phyloP scores from a whole-genome alignment of 2,888 invertebrate species.

The Thymelicus lineola region DNA sequence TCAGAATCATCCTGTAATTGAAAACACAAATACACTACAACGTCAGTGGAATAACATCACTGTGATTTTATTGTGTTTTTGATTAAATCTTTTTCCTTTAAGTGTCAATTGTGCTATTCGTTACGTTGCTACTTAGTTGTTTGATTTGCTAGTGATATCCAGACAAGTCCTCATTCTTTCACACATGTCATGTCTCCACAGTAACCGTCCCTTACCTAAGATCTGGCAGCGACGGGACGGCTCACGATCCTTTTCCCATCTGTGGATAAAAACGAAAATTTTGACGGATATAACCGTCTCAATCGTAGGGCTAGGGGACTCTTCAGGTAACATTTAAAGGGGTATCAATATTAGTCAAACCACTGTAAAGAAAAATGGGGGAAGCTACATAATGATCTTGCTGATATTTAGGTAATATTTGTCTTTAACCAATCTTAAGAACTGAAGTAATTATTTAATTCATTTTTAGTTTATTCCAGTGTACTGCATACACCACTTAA shows the following conservation, averaged over 20 bases:
- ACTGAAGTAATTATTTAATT: no score
- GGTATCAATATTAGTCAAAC: constrained; percentile 6
- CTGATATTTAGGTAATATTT: not conserved
- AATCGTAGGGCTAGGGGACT: constrained; percentile 46
- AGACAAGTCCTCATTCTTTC: constrained; percentile 42
- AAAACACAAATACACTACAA: constrained; percentile 43
- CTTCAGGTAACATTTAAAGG: constrained; percentile 15
- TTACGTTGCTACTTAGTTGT: constrained; percentile 8
- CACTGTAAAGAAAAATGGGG: constrained; percentile 1
- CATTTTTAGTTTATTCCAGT: no score
- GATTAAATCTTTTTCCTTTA: constrained; percentile 14
- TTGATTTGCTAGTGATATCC: constrained; percentile 15
- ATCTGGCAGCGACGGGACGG: constrained; percentile 56
- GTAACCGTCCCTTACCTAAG: constrained; percentile 70
- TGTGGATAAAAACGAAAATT: constrained; percentile 82
- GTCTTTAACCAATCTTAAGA: not conserved
- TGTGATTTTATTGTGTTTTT: constrained; percentile 19
- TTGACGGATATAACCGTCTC: constrained; percentile 83
- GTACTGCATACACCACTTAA: not conserved
- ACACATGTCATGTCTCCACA: constrained; percentile 45
- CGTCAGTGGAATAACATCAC: not conserved
- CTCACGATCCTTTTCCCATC: constrained; percentile 69
- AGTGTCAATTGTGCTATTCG: constrained; percentile 38
- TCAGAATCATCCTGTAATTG: constrained; percentile 94
- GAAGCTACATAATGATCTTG: not conserved